Conservation (phyloP, 2,113 vertebrate genomes). For the Cololabis saira region DNA sequence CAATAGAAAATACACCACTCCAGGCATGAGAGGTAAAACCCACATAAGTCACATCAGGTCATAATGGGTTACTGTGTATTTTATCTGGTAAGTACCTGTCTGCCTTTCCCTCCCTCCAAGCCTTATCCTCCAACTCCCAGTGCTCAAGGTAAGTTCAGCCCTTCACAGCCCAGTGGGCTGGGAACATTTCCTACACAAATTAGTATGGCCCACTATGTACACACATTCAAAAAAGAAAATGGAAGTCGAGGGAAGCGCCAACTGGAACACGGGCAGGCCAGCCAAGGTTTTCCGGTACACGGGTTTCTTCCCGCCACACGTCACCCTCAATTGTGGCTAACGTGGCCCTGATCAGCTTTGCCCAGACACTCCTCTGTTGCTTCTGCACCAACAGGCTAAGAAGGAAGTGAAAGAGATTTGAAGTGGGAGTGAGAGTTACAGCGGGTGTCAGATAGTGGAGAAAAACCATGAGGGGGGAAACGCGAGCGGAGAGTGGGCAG, state of each 20-base stretch:
- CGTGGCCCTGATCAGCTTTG: constrained; percentile 56
- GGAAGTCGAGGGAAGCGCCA: constrained; percentile 12
- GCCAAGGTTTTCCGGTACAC: constrained; percentile 68
- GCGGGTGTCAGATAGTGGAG: background rate
- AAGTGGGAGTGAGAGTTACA: background rate
- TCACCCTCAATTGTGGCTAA: constrained; percentile 69
- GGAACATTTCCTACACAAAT: constrained; percentile 60
- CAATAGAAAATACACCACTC: too few relatives aligned
- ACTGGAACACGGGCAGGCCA: constrained; percentile 40
- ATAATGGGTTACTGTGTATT: background rate
- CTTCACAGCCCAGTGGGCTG: constrained; percentile 75
- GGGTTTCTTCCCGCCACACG: constrained; percentile 67
- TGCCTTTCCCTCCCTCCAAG: constrained; percentile 20
- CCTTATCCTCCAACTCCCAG: constrained; percentile 19
- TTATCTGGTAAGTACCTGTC: constrained; percentile 2
- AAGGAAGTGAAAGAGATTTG: constrained; percentile 3
- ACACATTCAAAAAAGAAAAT: constrained; percentile 27
- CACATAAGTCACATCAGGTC: too few relatives aligned
- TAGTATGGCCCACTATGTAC: constrained; percentile 40
- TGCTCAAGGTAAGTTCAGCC: constrained; percentile 68
- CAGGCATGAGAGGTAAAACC: too few relatives aligned
- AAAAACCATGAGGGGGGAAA: constrained; percentile 1
- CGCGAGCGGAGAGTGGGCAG: constrained; percentile 20
- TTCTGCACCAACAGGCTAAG: constrained; percentile 50
- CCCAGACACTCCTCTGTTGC: constrained; percentile 53